Percentiles rank a stretch among this genome's conserved stretches.
phyloP scores from a whole-genome alignment of 1,140 invertebrate genomes.

The Artemia franciscana region DNA sequence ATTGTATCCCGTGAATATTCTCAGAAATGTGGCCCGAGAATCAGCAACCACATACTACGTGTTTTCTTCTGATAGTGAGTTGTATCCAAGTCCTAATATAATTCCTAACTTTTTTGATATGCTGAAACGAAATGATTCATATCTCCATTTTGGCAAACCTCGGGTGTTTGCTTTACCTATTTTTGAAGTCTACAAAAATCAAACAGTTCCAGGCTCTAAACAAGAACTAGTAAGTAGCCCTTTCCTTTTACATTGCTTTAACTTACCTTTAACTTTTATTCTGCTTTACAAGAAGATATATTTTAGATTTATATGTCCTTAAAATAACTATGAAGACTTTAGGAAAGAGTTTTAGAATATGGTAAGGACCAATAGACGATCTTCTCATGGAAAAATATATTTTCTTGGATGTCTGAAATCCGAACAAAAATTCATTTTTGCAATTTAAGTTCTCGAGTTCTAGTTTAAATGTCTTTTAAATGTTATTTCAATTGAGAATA shows the following conservation, averaged over 20 bases:
- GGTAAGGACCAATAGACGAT: no score
- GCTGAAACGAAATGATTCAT: slow-evolving; percentile 41
- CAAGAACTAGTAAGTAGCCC: slow-evolving; percentile 28
- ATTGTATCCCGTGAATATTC: slow-evolving; percentile 67
- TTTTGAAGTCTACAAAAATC: slow-evolving; percentile 51
- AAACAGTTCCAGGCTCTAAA: slow-evolving; percentile 39
- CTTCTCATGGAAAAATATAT: no score
- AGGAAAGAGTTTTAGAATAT: no score
- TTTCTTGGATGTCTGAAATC: no score
- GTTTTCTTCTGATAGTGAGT: slow-evolving; percentile 62
- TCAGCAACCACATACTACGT: slow-evolving; percentile 55
- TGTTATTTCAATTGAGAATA: no score
- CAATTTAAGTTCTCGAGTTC: no score
- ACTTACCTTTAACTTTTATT: no score
- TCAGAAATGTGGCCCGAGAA: slow-evolving; percentile 56
- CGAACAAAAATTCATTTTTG: no score
- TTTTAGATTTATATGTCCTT: no score
- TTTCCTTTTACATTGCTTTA: slow-evolving; percentile 10
- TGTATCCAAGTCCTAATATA: slow-evolving; percentile 60
- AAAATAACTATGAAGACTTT: no score
- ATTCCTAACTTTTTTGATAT: slow-evolving; percentile 51
- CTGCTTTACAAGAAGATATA: no score
- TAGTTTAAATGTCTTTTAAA: no score
- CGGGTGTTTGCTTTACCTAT: slow-evolving; percentile 56
- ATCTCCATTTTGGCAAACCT: slow-evolving; percentile 31